Base-by-base conservation (phyloP, 2,888 invertebrate species). In the Seira musarum region DNA sequence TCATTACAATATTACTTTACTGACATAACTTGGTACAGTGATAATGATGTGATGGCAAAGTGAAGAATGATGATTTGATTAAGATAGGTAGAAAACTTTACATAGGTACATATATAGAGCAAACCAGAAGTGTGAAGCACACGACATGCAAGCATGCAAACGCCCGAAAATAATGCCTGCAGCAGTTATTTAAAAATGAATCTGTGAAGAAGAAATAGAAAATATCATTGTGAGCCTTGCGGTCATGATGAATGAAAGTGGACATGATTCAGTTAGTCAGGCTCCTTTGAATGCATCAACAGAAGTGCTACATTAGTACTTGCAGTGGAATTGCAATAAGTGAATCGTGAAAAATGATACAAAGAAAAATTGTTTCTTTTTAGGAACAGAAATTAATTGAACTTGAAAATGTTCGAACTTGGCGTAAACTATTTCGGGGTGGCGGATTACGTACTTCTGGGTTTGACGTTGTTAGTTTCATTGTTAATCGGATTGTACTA, bases 381-480 rank as follows among this genome's bases (percentile, higher is more conserved):
- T 60, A 40, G 13, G 40, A 40, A 40, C 40, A 6, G 6, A 6
- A 8, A 40, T 40, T 8, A 40, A 6, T 22, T 21, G 8, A n/a
- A 15, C 63, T 63, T 64, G 22, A 64, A 64, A 21, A 64, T 17
- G 64, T 46, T 69, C 30, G 70, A 61, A 40, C 24, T 72, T 8
- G 80, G 80, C 1, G 68, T n/a, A 3, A 85, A 85, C 65, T 77
- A 83, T 53, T 85, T 85, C 71, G 85, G 85, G 5, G 63, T 81
- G 1, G 21, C 80, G 10, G 85, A 85, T 60, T 85, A 84, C 69
- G n/a, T 84, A 6, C 72, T 83, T 0, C 72, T 85, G n/a, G 82
- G 69, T 2, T 71, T 35, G 1, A 85, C 85, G 0, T 53, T 85
- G 21, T 8, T 84, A 1, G 66, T 81, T 22, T 84, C 84, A 22